Conservation (phyloP, 1,140 invertebrate species). For the Brachionus sp. region DNA sequence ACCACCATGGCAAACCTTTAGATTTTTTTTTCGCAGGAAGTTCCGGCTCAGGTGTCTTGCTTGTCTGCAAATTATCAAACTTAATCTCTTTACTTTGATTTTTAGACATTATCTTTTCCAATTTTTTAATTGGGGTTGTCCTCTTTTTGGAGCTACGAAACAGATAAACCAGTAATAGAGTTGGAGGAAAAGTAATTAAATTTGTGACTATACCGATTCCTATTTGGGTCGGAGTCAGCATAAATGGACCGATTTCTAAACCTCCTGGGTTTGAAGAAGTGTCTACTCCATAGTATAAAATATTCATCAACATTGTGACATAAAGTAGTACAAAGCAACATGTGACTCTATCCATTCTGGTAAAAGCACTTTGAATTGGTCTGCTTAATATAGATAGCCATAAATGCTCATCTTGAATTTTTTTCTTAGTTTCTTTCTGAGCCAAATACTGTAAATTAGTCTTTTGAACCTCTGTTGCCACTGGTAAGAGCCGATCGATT, state of each 20-base stretch:
- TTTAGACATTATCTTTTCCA: conserved; percentile 55
- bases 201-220: conserved; percentile 56
- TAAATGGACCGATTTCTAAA: conserved; percentile 59
- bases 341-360: conserved; percentile 36
- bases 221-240: conserved; percentile 58
- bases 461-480: conserved; percentile 22
- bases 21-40: neutral
- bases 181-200: conserved; percentile 62
- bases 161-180: conserved; percentile 61
- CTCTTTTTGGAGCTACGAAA: conserved; percentile 58
- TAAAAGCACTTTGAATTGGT: conserved; percentile 15
- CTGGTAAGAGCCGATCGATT: conserved; percentile 55
- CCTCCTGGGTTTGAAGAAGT: conserved; percentile 48
- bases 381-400: conserved; percentile 16
- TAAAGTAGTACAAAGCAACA: conserved; percentile 42
- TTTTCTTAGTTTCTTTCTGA: conserved; percentile 4
- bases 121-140: conserved; percentile 50
- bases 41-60: neutral
- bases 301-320: conserved; percentile 45
- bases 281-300: conserved; percentile 36
- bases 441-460: conserved; percentile 14
- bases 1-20: conserved; percentile 62
- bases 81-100: conserved; percentile 47
- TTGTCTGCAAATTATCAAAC: neutral
- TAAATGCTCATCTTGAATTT: conserved; percentile 29